Base-by-base conservation (phyloP, 2,113 vertebrate species). In the Opisthocomus hoazin region DNA sequence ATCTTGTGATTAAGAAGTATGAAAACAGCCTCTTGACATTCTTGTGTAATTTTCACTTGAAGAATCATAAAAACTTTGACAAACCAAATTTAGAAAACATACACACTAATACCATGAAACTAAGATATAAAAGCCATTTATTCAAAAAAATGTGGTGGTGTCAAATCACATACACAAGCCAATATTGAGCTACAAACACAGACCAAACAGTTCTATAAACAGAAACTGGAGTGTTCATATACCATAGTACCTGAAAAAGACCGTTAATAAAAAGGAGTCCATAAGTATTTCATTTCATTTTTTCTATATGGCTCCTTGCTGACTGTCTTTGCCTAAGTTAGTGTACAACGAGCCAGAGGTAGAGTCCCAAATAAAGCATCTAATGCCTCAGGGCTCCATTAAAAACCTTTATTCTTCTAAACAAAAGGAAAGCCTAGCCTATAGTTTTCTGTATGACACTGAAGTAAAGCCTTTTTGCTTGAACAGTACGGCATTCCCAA, bases 61-160 rank as follows among this genome's bases (percentile, higher is more conserved):
- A 82, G 48, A 91, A 86, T 58, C 27, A 15, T 34, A 64, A 88
- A 50, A 53, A 29, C 8, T 51, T n/a, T 16, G 32, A 26, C 63
- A 89, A 56, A 41, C 11, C 19, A 16, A 11, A 58, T 39, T 54
- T 75, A 53, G 45, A 66, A 87, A 76, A 50, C 19, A 64, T 27
- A 81, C n/a, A 79, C 70, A 26, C 32, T 26, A 73, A 74, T 74
- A 82, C 41, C 74, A 94, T 5, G 17, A 43, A 85, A 73, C 53
- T 97, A 96, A 98, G 98, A 98, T 98, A 98, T 96, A 98, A 98
- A 98, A 98, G 97, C 97, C 95, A 97, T 99, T 99, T 99, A 99
- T 98, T 98, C 92, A 97, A 98, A 98, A 97, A 98, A 98, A 98
- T 94, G 97, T 97, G 97, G 96, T 97, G 94, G 97, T 98, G 96